Base-by-base conservation (phyloP, 2,113 vertebrate genomes). In the Donacobius atricapilla region DNA sequence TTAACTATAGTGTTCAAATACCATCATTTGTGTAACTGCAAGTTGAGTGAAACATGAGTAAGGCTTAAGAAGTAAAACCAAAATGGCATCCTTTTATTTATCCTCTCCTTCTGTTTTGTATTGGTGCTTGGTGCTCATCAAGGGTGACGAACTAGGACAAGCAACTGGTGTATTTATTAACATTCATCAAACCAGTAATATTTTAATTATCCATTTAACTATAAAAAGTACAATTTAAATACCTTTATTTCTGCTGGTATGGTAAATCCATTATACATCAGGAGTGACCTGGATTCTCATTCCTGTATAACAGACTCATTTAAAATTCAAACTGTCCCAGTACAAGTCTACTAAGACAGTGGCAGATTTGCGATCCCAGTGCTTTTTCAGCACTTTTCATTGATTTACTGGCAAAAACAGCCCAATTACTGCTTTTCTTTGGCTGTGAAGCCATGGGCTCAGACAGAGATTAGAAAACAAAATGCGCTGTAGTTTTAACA, bases 231-330 rank as follows among this genome's bases (percentile, higher is more conserved):
- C 86, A 48, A 16, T 89, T 92, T 78, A 87, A 90, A 71, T 79
- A 87, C 22, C 8, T 78, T 87, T 87, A 66, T 83, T 95, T 92
- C 53, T 79, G 65, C 65, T 79, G 40, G 44, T 64, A 71, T n/a
- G 15, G 31, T 81, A 91, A 94, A 94, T 83, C 30, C 51, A 66
- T 88, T 89, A 87, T 79, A 94, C 57, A 68, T 82, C 71, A 85
- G 54, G 57, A 79, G 42, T 91, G 94, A 96, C 87, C 89, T 95
- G 65, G 82, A 96, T 95, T 94, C 56, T 72, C 50, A 37, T 64
- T 75, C 57, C 69, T 87, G 61, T 89, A 16, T 48, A 92, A 95
- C 20, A 87, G 61, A 79, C 39, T 90, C 30, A 37, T 85, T 85
- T 88, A 84, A 92, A 94, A 95, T 90, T 87, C 84, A 85, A 72